These are phyloP conservation scores for Euphydryas editha DNA, from an alignment of 2,888 invertebrate species.

Conservation along the genomic window DNA sequence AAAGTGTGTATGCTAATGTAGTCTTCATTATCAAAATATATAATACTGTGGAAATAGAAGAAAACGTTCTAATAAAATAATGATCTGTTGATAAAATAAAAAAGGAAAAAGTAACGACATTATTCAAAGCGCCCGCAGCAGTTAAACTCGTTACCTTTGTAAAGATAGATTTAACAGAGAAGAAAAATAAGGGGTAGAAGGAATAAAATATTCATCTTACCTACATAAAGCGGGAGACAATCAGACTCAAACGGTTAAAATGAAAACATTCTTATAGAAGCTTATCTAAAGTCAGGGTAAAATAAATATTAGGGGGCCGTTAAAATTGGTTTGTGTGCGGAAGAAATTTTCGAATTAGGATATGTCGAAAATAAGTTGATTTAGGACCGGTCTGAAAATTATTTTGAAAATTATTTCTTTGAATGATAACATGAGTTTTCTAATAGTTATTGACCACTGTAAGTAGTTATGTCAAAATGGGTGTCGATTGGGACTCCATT, in stretches of 20 bases:
- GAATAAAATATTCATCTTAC: slow-evolving; percentile 32
- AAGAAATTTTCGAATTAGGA: neutral
- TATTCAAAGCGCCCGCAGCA: slow-evolving; percentile 21
- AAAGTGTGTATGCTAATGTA: too few species aligned
- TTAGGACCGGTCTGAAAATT: neutral
- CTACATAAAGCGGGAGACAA: slow-evolving; percentile 23
- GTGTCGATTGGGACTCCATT: too few species aligned
- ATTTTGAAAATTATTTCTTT: too few species aligned
- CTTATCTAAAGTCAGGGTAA: slow-evolving; percentile 28
- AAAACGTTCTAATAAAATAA: neutral
- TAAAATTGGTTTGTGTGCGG: slow-evolving; percentile 17
- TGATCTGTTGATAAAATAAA: slow-evolving; percentile 18
- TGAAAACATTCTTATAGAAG: slow-evolving; percentile 28
- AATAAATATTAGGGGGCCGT: slow-evolving; percentile 27
- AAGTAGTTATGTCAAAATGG: too few species aligned
- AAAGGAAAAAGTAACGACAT: slow-evolving; percentile 15
- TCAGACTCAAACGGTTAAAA: slow-evolving; percentile 21
- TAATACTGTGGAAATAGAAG: neutral
- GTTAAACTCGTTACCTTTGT: slow-evolving; percentile 32
- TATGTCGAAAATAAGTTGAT: neutral
- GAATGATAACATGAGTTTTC: neutral
- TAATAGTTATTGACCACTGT: too few species aligned
- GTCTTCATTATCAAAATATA: neutral
- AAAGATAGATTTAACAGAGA: slow-evolving; percentile 28
- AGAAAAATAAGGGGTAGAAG: slow-evolving; percentile 31